Base-by-base conservation (phyloP, 2,797 vertebrate genomes). In the Mergus octosetaceus region DNA sequence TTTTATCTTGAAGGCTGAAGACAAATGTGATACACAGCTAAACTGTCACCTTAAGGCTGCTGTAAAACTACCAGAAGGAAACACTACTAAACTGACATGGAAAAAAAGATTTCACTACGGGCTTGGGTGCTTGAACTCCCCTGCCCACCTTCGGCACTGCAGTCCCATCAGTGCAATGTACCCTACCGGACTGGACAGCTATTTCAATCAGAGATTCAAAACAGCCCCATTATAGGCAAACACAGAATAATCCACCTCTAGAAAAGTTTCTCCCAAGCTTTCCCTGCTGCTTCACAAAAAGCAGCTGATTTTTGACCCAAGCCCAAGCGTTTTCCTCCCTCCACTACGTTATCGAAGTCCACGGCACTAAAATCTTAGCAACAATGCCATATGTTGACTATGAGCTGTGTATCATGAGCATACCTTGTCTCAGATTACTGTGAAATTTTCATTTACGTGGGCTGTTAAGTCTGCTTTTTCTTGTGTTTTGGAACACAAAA, bases 1-100 rank as follows among this genome's bases (percentile, higher is more conserved):
- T 82, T 51, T 89, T 85, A 89, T 87, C 93, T 94, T 79, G 87
- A 95, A 96, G 60, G 82, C 7, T 9, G 58, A 93, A 89, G 73
- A 58, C 81, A 96, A 89, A 97, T 71, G 91, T 3, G 8, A 84
- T 90, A 68, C 74, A 53, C 4, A 72, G 53, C 45, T 85, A 87
- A 95, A 71, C 51, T 85, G 51, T 82, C 84, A 89, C 81, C 68
- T 85, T 69, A 85, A 65, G 36, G 20, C 14, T 34, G 74, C 69
- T 78, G 32, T 72, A 86, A 62, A 87, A 85, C 36, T 79, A 43
- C 30, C 87, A 93, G 30, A 65, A 87, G 15, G 27, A 90, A 87
- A 79, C 64, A 64, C 4, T 65, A 57, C 38, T 39, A 65, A 68
- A 45, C 1, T 87, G 68, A 54, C 27, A 61, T 2, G 51, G 9